Percentiles rank a stretch among this genome's conserved stretches.
These are phyloP conservation scores for Selene dorsalis DNA, from an alignment of 2,797 vertebrate genomes.

Conservation along the genomic window DNA sequence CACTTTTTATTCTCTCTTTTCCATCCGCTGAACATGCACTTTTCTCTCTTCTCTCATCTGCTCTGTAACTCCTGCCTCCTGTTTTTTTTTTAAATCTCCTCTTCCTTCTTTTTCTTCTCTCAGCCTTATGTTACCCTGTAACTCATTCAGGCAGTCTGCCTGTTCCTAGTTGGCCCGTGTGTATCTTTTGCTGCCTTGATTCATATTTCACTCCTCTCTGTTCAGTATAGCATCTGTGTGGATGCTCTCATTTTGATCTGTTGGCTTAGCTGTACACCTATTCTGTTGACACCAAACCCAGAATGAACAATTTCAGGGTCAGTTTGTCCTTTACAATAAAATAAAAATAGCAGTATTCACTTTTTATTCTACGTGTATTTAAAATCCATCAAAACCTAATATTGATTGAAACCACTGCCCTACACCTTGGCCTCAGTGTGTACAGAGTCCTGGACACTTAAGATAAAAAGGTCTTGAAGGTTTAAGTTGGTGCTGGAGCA, in stretches of 20 bases:
- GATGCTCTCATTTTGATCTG: slow-evolving; percentile 6
- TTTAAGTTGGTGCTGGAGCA: not conserved
- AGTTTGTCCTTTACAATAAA: not conserved
- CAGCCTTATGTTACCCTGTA: not conserved
- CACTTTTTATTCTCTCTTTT: slow-evolving; percentile 2
- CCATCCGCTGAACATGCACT: not conserved
- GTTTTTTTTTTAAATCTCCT: not conserved
- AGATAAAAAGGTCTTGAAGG: not conserved
- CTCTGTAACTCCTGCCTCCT: not conserved
- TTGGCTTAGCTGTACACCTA: no score
- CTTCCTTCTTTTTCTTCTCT: not conserved
- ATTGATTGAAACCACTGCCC: not conserved
- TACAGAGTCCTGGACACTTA: not conserved
- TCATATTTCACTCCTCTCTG: slow-evolving; percentile 6
- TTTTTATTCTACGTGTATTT: not conserved
- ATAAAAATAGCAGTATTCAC: not conserved
- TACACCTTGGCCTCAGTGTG: slow-evolving; percentile 9
- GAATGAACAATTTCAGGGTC: not conserved
- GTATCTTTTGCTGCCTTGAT: slow-evolving; percentile 1
- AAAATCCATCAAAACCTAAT: not conserved
- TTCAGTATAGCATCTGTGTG: not conserved
- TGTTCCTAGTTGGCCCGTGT: not conserved
- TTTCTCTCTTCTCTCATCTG: slow-evolving; percentile 8
- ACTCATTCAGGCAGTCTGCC: not conserved
- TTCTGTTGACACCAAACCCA: no score